Percentiles rank a stretch among this genome's conserved stretches.
Conservation (phyloP, 2,113 vertebrate species). For the Centrocercus urophasianus region DNA sequence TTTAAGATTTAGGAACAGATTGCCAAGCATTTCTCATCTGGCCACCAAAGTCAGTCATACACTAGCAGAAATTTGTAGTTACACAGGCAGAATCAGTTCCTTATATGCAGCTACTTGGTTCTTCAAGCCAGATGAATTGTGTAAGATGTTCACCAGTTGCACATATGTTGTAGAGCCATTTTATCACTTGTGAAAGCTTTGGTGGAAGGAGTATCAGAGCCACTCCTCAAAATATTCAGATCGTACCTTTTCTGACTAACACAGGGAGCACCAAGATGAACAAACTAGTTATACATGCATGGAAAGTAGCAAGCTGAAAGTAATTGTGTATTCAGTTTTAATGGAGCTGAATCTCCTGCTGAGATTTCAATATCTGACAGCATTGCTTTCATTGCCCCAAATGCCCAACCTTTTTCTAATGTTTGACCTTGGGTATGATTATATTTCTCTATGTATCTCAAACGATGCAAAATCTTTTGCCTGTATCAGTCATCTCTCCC, state of each 20-base stretch:
- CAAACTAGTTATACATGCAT: constrained; percentile 77
- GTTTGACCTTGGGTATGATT: constrained; percentile 80
- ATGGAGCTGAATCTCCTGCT: constrained; percentile 80
- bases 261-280: constrained; percentile 72
- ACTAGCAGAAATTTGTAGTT: background rate
- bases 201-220: background rate
- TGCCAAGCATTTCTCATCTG: fast-evolving
- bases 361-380: constrained; percentile 83
- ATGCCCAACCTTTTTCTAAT: constrained; percentile 76
- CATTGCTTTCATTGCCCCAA: constrained; percentile 75
- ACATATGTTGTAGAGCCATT: background rate
- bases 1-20: background rate
- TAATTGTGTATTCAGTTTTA: constrained; percentile 81
- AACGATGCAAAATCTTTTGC: constrained; percentile 72
- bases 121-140: background rate
- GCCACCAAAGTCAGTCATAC: background rate
- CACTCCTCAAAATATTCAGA: constrained; percentile 44
- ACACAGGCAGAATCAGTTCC: background rate
- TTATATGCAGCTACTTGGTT: background rate
- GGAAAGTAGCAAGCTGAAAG: constrained; percentile 69
- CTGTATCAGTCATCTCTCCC: constrained; percentile 54
- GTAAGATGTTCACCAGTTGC: background rate
- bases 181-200: background rate
- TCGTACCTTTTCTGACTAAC: constrained; percentile 57
- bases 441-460: constrained; percentile 73